phyloP scores from a whole-genome alignment of 2,888 invertebrate species.

The Acleris literana region DNA sequence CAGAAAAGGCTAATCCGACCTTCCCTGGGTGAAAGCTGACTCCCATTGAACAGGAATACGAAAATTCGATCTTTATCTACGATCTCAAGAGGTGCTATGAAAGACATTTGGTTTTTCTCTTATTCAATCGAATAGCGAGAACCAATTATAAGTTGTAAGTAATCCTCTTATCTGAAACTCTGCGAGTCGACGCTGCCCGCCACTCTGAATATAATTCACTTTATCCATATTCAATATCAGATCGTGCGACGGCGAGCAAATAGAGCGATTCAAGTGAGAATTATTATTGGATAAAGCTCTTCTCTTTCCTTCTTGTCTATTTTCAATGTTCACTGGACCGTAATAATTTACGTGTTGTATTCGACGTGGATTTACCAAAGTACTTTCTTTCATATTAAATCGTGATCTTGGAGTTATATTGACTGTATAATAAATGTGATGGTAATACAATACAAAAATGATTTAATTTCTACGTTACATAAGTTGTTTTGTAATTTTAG shows the following conservation, averaged over 20 bases:
- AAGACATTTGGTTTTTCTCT: slow-evolving; percentile 67
- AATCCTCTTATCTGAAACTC: slow-evolving; percentile 77
- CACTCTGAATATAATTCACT: slow-evolving; percentile 79
- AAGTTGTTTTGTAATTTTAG: too few relatives aligned
- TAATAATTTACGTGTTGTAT: slow-evolving; percentile 73
- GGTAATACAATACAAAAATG: background rate
- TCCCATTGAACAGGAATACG: slow-evolving; percentile 41
- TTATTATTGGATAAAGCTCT: slow-evolving; percentile 80
- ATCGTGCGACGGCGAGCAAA: slow-evolving; percentile 78
- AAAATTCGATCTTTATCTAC: slow-evolving; percentile 60
- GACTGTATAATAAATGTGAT: background rate
- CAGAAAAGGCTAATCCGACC: slow-evolving; percentile 10
- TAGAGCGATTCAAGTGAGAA: slow-evolving; percentile 81
- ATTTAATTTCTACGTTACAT: background rate
- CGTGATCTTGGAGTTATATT: slow-evolving; percentile 33
- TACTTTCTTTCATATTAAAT: slow-evolving; percentile 49
- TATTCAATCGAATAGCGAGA: slow-evolving; percentile 72
- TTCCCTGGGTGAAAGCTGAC: slow-evolving; percentile 19
- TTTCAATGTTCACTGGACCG: slow-evolving; percentile 69
- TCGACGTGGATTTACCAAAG: slow-evolving; percentile 61
- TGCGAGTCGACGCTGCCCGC: slow-evolving; percentile 70
- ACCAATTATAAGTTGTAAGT: slow-evolving; percentile 81
- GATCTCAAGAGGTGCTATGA: slow-evolving; percentile 59
- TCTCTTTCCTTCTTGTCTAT: slow-evolving; percentile 73
- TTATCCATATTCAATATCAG: slow-evolving; percentile 83